phyloP scores from a whole-genome alignment of 2,888 invertebrate species.

The Blastobasis lacticolella region DNA sequence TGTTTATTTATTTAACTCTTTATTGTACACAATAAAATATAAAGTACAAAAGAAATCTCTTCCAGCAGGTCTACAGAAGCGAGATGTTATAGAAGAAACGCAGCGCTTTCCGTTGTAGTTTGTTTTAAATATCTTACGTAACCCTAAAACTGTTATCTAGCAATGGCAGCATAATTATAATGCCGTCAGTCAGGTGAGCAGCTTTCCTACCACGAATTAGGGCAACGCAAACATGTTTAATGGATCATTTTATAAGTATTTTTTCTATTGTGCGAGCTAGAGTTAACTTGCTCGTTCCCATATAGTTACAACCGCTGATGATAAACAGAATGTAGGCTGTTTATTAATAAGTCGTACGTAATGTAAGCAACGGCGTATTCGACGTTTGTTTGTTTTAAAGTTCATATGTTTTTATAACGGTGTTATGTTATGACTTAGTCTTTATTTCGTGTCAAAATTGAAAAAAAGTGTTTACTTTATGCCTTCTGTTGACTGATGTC shows the following conservation, averaged over 20 bases:
- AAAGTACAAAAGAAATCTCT: too few species aligned
- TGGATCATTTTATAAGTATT: slow-evolving; percentile 8
- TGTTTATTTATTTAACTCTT: too few species aligned
- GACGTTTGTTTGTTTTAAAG: not conserved
- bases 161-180: slow-evolving; percentile 47
- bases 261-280: not conserved
- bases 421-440: too few species aligned
- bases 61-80: too few species aligned
- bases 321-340: slow-evolving; percentile 2
- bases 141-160: slow-evolving; percentile 23
- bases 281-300: not conserved
- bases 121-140: too few species aligned
- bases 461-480: too few species aligned
- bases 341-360: not conserved
- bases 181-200: slow-evolving; percentile 50
- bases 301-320: not conserved
- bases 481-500: too few species aligned
- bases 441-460: too few species aligned
- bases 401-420: too few species aligned
- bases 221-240: slow-evolving; percentile 16
- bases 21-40: too few species aligned
- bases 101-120: too few species aligned
- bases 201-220: slow-evolving; percentile 38
- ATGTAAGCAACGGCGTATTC: not conserved
- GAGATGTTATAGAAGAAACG: too few species aligned